A percentile compares a stretch with the other conserved stretches of the same genome.
Conservation (phyloP, 2,797 vertebrate species). For the Streptopelia turtur region DNA sequence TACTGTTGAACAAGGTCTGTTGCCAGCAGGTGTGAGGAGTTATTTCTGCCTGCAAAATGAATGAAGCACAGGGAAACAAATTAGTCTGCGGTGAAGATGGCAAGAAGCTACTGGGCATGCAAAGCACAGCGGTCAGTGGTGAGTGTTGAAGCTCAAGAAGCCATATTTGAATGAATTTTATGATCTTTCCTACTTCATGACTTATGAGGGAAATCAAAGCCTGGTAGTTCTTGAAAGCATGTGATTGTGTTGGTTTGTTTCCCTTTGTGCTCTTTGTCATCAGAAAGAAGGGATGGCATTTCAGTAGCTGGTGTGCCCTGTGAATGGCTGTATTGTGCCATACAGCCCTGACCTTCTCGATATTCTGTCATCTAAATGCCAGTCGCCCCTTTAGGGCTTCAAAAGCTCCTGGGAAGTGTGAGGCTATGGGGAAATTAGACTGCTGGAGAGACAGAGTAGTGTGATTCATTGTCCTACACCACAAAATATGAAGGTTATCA, state of each 20-base stretch:
- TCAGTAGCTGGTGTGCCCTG: neutral
- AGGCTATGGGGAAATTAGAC: neutral
- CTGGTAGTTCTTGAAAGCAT: conserved; percentile 22
- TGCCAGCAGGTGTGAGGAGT: neutral
- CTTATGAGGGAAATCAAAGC: conserved; percentile 39
- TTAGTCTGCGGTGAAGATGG: neutral
- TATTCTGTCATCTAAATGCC: conserved; percentile 26
- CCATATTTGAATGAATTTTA: neutral
- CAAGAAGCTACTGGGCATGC: neutral
- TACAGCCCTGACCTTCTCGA: conserved; percentile 47
- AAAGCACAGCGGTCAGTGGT: neutral
- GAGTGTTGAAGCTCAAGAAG: neutral
- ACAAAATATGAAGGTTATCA: neutral
- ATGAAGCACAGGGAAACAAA: neutral
- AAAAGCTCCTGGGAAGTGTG: neutral
- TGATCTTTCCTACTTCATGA: neutral
- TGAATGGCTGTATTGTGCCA: conserved; percentile 24
- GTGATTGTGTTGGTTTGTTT: conserved; percentile 12
- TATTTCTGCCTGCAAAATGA: neutral
- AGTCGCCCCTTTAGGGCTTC: conserved; percentile 16
- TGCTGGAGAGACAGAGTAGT: neutral
- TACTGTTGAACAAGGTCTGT: neutral
- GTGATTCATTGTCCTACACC: neutral
- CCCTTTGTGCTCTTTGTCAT: conserved; percentile 17
- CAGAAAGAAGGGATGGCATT: conserved; percentile 36